Percentiles rank a stretch among this genome's conserved stretches.
Evolutionary conservation across 2,888 invertebrate species (phyloP).

Genomic region (Caenorhabditis japonica): DNA sequence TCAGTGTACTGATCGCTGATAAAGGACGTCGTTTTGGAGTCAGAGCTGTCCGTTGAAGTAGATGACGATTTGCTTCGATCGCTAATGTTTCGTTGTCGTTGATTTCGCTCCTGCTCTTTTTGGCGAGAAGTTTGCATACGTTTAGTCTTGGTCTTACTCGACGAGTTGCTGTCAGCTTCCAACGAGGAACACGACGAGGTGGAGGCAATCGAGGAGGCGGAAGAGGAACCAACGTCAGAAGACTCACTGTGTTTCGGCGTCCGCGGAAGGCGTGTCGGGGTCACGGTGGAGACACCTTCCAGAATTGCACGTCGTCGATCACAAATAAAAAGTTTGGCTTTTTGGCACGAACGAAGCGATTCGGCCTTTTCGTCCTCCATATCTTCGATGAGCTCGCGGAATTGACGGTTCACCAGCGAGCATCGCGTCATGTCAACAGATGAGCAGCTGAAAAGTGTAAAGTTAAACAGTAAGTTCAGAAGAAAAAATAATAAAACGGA

Average conservation of each 20-base stretch:
- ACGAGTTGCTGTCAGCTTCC: slow-evolving; percentile 4
- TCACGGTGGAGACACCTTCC: slow-evolving; percentile 34
- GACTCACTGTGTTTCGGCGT: slow-evolving; percentile 43
- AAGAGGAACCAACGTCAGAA: slow-evolving; percentile 29
- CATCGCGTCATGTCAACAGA: slow-evolving; percentile 40
- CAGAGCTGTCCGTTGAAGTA: slow-evolving; percentile 26
- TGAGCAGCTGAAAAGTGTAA: slow-evolving; percentile 43
- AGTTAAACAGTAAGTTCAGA: background rate
- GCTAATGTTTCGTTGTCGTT: slow-evolving; percentile 18
- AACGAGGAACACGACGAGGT: slow-evolving; percentile 18
- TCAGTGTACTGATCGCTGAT: slow-evolving; percentile 52
- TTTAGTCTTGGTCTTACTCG: slow-evolving; percentile 24
- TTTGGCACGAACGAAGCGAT: slow-evolving; percentile 21
- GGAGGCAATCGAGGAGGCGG: slow-evolving; percentile 38
- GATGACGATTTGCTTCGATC: slow-evolving; percentile 28
- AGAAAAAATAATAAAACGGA: background rate
- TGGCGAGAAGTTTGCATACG: slow-evolving; percentile 1
- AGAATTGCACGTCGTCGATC: slow-evolving; percentile 50
- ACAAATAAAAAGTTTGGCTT: slow-evolving; percentile 48
- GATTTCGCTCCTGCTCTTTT: background rate
- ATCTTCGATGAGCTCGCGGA: slow-evolving; percentile 44
- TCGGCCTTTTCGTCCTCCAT: slow-evolving; percentile 24
- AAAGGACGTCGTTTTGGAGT: slow-evolving; percentile 25
- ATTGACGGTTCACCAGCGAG: slow-evolving; percentile 19
- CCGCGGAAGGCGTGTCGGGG: slow-evolving; percentile 16